Conservation (phyloP, 2,888 invertebrate genomes). For the Drosophila anomalipes region DNA sequence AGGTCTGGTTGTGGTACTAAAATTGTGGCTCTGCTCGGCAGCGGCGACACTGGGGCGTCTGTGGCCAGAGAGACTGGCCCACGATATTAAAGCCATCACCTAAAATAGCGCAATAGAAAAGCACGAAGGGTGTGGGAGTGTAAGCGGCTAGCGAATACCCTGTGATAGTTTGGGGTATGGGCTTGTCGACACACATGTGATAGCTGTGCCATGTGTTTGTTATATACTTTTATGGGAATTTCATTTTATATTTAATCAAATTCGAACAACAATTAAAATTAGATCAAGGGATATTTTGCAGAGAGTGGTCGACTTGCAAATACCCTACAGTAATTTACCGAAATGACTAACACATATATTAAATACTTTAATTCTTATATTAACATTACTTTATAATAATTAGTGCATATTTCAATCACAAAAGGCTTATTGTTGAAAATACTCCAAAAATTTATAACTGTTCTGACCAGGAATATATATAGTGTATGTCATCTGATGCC, state of each 20-base stretch:
- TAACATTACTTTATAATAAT: not conserved
- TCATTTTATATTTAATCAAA: not conserved
- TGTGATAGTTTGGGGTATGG: not conserved
- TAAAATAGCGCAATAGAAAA: conserved; percentile 51
- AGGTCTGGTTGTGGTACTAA: conserved; percentile 9
- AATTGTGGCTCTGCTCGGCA: conserved; percentile 14
- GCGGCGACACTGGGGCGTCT: conserved; percentile 71
- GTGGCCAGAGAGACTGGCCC: conserved; percentile 63
- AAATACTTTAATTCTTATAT: not conserved
- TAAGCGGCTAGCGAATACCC: conserved; percentile 12
- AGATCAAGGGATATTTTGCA: not conserved
- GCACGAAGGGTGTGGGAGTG: conserved; percentile 5
- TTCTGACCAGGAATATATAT: not conserved
- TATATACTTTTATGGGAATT: not conserved
- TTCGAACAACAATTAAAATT: not conserved
- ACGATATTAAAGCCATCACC: conserved; percentile 73
- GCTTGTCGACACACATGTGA: not conserved
- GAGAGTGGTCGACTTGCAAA: not conserved
- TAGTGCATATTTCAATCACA: not conserved
- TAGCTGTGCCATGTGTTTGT: not conserved
- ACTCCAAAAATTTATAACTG: not conserved
- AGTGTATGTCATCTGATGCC: not conserved
- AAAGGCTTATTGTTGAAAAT: not conserved
- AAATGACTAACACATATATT: not conserved
- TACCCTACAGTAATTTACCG: not conserved